These are phyloP conservation scores for Amitus sp. DNA, from an alignment of 2,888 invertebrate species.

Conservation along the genomic window DNA sequence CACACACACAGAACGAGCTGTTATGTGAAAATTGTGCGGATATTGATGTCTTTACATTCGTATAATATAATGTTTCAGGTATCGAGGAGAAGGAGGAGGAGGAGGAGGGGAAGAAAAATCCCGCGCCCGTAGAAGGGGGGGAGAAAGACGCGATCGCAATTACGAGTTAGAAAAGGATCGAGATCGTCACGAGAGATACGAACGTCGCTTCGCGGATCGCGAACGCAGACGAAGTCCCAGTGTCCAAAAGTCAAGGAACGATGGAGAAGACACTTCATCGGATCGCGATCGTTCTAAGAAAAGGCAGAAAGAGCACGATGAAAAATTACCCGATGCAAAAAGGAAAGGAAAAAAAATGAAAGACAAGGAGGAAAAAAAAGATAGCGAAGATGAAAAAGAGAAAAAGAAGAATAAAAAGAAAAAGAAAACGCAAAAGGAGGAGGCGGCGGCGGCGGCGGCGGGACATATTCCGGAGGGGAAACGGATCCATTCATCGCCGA, in stretches of 20 bases:
- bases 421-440: slow-evolving; percentile 59
- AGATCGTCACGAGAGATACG: slow-evolving; percentile 66
- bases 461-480: slow-evolving; percentile 58
- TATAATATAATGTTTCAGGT: background rate
- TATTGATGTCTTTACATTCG: too few relatives aligned
- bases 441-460: slow-evolving; percentile 61
- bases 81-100: background rate
- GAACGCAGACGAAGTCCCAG: slow-evolving; percentile 62
- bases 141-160: slow-evolving; percentile 56
- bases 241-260: slow-evolving; percentile 61
- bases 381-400: slow-evolving; percentile 70
- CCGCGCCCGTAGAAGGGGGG: too few relatives aligned
- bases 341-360: slow-evolving; percentile 67
- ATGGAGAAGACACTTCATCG: slow-evolving; percentile 61
- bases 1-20: too few relatives aligned
- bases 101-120: background rate
- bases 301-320: slow-evolving; percentile 70
- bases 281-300: slow-evolving; percentile 67
- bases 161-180: slow-evolving; percentile 61
- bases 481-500: slow-evolving; percentile 45
- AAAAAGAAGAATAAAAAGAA: slow-evolving; percentile 62
- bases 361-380: slow-evolving; percentile 68
- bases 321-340: slow-evolving; percentile 63
- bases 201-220: slow-evolving; percentile 54
- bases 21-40: too few relatives aligned